These are phyloP conservation scores for Drosophila ohnishii DNA, from an alignment of 1,140 invertebrate species.

Conservation along the genomic window DNA sequence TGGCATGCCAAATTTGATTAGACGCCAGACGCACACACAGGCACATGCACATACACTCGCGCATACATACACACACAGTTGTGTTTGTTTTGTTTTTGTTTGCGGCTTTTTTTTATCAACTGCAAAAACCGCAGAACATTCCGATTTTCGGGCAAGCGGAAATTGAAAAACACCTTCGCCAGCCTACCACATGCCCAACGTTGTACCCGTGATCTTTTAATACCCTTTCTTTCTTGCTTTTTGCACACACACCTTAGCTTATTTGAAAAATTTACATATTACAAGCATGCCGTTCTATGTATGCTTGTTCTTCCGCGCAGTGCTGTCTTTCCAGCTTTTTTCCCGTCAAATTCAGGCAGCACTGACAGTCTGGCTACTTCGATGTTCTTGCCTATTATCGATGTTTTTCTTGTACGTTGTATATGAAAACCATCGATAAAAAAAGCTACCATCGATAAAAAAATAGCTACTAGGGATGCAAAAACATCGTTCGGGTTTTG, in stretches of 20 bases:
- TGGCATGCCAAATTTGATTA: conserved; percentile 59
- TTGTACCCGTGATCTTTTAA: background rate
- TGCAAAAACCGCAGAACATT: conserved; percentile 21
- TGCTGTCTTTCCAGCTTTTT: too few species aligned
- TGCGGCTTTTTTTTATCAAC: conserved; percentile 65
- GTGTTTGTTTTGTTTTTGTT: conserved; percentile 78
- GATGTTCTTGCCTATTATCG: too few species aligned
- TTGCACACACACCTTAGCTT: conserved; percentile 58
- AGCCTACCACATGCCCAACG: background rate
- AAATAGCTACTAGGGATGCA: too few species aligned
- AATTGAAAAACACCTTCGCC: background rate
- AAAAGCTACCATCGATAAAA: too few species aligned
- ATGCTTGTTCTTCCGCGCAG: conserved; percentile 32
- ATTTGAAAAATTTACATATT: conserved; percentile 72
- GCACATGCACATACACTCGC: conserved; percentile 4
- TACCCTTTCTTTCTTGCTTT: conserved; percentile 7
- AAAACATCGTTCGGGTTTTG: too few species aligned
- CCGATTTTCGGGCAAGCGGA: background rate
- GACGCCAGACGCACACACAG: conserved; percentile 44
- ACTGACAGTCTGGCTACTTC: too few species aligned
- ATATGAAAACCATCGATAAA: too few species aligned
- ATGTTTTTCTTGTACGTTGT: too few species aligned
- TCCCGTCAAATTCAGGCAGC: too few species aligned
- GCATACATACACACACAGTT: conserved; percentile 29
- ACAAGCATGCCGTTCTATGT: conserved; percentile 63